Evolutionary conservation across 2,113 vertebrate genomes (phyloP), one percentile per base, ranked within the genome.

Genomic region (Labrus mixtus): DNA sequence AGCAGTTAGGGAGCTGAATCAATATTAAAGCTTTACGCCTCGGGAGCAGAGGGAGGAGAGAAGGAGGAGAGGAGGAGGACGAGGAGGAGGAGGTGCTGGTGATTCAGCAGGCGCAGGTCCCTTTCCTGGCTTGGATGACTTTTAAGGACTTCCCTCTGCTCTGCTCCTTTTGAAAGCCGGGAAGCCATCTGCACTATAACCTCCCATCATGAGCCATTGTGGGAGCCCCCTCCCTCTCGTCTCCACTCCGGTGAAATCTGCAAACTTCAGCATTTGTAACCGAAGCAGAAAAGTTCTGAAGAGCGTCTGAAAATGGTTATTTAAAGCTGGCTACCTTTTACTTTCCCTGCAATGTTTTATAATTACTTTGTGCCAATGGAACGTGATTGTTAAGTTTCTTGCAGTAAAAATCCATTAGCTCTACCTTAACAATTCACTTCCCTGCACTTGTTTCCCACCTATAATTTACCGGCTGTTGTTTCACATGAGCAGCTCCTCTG

Each of bases 1-100:
- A 81, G 83, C 81, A 39, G 67, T 83, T 82, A 81, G 84, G 66
- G 36, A 65, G 68, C 79, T 66, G 81, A 82, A 87, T 89, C 88
- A 86, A 87, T 90, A 89, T 81, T 77, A 86, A 79, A 83, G 85
- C 78, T 78, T 72, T 73, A 69, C 1, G 67, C 76, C 68, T 22
- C 11, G 16, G 78, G 74, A 83, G 73, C 58, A 68, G 54, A 70
- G 68, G 76, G 62, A 81, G 58, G 66, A 73, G 45, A 76, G 68
- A 23, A 58, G 76, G 22, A 62, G 63, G 59, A 39, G 56, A 46
- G 68, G 61, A 66, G 51, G 50, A 72, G 68, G 48, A 60, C 41
- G 57, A 50, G 53, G 58, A 70, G 29, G 54, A 33, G 41, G 70
- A 50, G 56, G 61, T 15, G 71, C 16, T 58, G 53, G 60, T 67